Percentiles rank a stretch among this genome's conserved stretches.
These are phyloP conservation scores for Apodemia hepburni DNA, from an alignment of 2,888 invertebrate species.

Conservation along the genomic window DNA sequence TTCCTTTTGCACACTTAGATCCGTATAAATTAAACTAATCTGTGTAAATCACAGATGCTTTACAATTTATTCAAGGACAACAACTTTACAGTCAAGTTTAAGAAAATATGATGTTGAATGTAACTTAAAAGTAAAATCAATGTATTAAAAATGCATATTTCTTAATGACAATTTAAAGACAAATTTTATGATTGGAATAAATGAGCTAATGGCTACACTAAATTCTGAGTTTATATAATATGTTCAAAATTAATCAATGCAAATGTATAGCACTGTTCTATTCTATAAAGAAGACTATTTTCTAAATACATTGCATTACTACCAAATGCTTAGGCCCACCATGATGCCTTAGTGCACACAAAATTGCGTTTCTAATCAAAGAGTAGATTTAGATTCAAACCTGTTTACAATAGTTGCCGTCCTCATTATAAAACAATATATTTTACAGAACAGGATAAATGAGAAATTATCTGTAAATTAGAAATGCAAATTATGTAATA, in stretches of 20 bases:
- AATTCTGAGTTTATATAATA: not conserved
- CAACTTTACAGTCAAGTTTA: too few relatives aligned
- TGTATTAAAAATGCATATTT: too few relatives aligned
- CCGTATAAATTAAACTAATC: too few relatives aligned
- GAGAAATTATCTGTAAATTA: not conserved
- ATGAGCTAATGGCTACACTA: too few relatives aligned
- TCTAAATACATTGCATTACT: not conserved
- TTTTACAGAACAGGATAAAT: not conserved
- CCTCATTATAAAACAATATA: not conserved
- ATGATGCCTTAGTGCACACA: not conserved
- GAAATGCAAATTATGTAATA: not conserved
- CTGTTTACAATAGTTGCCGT: not conserved
- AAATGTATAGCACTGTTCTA: not conserved
- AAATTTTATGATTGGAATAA: too few relatives aligned
- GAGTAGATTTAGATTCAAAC: not conserved
- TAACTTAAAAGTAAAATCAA: too few relatives aligned
- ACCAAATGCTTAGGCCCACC: not conserved
- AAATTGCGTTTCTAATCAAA: not conserved
- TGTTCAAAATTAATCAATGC: not conserved
- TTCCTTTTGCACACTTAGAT: too few relatives aligned
- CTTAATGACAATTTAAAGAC: too few relatives aligned
- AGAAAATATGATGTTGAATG: too few relatives aligned
- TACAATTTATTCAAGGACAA: too few relatives aligned
- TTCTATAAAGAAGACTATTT: not conserved
- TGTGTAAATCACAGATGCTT: too few relatives aligned